These are phyloP conservation scores for Toxotes lorentzi DNA, from an alignment of 2,797 vertebrate species.

Conservation along the genomic window DNA sequence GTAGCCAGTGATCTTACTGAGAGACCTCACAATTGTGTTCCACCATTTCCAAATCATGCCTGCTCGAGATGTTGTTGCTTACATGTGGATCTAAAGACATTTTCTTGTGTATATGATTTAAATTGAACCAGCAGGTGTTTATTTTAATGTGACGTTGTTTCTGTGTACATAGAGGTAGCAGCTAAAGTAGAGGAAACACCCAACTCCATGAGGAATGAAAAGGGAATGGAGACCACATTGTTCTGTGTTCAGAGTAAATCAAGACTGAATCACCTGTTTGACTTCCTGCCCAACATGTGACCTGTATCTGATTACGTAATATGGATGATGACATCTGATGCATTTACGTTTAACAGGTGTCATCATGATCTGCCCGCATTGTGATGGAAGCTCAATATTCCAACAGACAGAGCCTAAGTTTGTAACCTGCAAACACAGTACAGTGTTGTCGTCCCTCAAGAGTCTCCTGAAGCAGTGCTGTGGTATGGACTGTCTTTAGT, in stretches of 20 bases:
- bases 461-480: background rate
- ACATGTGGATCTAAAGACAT: slow-evolving; percentile 7
- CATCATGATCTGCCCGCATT: background rate
- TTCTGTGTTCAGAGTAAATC: slow-evolving; percentile 8
- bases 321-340: too few relatives aligned
- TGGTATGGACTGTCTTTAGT: background rate
- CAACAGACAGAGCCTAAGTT: too few relatives aligned
- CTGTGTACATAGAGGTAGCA: slow-evolving; percentile 9
- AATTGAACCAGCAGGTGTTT: slow-evolving; percentile 1
- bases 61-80: slow-evolving; percentile 14
- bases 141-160: slow-evolving; percentile 5
- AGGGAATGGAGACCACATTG: background rate
- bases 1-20: slow-evolving; percentile 14
- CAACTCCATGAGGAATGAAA: background rate
- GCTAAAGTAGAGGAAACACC: slow-evolving; percentile 27
- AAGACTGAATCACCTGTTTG: slow-evolving; percentile 7
- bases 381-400: too few relatives aligned
- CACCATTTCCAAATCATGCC: slow-evolving; percentile 9
- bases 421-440: background rate
- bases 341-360: background rate
- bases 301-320: background rate
- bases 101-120: slow-evolving; percentile 24
- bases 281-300: background rate
- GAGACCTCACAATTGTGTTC: slow-evolving; percentile 18
- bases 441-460: background rate